Conservation (phyloP, 2,888 invertebrate genomes). For the Tinea trinotella region DNA sequence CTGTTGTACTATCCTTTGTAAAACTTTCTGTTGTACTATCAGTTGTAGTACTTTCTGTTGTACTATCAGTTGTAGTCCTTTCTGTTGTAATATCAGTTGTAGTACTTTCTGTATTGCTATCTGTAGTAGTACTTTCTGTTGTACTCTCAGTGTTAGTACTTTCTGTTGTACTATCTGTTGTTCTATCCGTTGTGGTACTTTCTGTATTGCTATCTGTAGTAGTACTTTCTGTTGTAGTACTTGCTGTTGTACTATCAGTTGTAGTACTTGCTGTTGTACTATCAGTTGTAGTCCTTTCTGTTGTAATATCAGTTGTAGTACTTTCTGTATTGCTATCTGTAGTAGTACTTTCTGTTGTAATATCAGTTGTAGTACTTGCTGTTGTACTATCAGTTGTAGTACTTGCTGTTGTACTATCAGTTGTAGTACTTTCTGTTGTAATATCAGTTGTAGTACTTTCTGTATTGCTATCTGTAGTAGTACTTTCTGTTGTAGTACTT, state of each 20-base stretch:
- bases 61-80: not conserved
- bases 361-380: not conserved
- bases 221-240: not conserved
- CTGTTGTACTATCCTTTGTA: not conserved
- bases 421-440: not conserved
- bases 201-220: not conserved
- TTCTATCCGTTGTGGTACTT: not conserved
- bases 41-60: not conserved
- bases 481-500: not conserved
- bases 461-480: conserved; percentile 2
- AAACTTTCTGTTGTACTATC: not conserved
- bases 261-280: conserved; percentile 8
- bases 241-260: not conserved
- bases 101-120: not conserved
- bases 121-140: not conserved
- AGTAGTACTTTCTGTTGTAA: not conserved
- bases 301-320: not conserved
- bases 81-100: not conserved
- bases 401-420: not conserved
- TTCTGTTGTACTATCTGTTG: conserved; percentile 1
- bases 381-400: conserved; percentile 3
- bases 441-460: not conserved
- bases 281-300: not conserved
- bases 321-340: not conserved
- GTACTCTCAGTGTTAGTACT: not conserved